These are phyloP conservation scores for Tinea trinotella DNA, from an alignment of 2,888 invertebrate species.

Conservation along the genomic window DNA sequence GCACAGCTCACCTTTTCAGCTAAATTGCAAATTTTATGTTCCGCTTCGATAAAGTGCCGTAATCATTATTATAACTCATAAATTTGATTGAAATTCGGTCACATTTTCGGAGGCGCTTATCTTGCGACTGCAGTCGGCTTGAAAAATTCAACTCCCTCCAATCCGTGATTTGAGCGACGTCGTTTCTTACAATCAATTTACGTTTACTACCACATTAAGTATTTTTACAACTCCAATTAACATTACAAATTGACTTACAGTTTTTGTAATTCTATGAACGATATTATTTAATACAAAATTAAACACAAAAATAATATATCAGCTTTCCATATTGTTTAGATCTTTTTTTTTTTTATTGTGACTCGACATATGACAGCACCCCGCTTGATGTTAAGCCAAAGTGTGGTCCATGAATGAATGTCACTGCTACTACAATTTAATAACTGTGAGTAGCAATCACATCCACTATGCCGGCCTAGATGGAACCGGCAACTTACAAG, in stretches of 20 bases:
- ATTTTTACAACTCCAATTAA: slow-evolving; percentile 56
- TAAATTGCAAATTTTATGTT: slow-evolving; percentile 67
- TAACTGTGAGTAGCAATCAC: no score
- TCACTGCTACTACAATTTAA: no score
- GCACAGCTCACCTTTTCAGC: slow-evolving; percentile 68
- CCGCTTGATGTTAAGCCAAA: no score
- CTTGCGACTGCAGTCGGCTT: slow-evolving; percentile 63
- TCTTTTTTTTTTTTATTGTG: no score
- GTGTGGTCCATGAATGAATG: no score
- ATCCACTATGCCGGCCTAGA: no score
- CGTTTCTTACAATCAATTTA: slow-evolving; percentile 63
- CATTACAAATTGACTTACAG: slow-evolving; percentile 26
- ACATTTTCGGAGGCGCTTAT: slow-evolving; percentile 65
- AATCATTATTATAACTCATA: slow-evolving; percentile 71
- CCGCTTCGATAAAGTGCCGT: slow-evolving; percentile 59
- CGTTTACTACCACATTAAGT: slow-evolving; percentile 58
- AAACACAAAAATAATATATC: no score
- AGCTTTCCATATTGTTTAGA: no score
- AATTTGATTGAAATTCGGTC: slow-evolving; percentile 71
- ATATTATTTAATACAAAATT: no score
- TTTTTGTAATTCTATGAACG: no score
- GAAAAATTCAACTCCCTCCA: slow-evolving; percentile 56
- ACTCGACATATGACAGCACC: no score
- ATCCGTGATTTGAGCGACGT: slow-evolving; percentile 45
- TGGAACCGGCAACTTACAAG: no score